Base-by-base conservation (phyloP, 2,888 invertebrate genomes). In the Drosophila mimetica region DNA sequence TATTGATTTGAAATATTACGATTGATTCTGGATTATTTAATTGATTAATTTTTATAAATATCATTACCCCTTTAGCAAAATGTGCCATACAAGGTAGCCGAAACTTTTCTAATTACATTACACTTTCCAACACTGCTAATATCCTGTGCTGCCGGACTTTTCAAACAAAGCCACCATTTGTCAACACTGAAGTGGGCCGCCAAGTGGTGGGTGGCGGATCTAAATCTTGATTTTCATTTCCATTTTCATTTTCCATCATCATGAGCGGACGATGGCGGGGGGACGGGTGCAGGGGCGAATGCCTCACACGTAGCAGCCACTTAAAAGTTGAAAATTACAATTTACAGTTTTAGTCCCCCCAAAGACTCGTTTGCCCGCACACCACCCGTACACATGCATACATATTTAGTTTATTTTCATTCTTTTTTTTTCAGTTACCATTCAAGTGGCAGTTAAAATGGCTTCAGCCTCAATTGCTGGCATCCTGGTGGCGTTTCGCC, bases 371-470 rank as follows among this genome's bases (percentile, higher is more conserved):
- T 36, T 36, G n/a, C 36, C 28, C 46, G 18, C 22, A 25, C 30
- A 30, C 28, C 28, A 9, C 8, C 30, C 30, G 30, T 30, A 30
- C 13, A 50, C 51, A 48, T 22, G 22, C 41, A 48, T 30, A 53
- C 32, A 41, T 51, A 51, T 64, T 36, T 64, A 55, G 55, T 65
- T 54, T 51, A 36, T 42, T 50, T 47, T 14, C 16, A 2, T 25
- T 20, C 32, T 53, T 65, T 75, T 71, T 71, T 74, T 73, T 74
- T 71, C 75, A 80, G 76, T 76, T 69, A 66, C 75, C 83, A 79
- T 80, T 81, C 78, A 84, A 86, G 81, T 86, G 84, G 81, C 87
- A 80, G 86, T 80, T 86, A 80, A 86, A 81, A 81, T 83, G 86
- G 86, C 79, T 86, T 86, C 82, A 82, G 81, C 86, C 81, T 82